Evolutionary conservation across 2,797 vertebrate species (phyloP), one percentile per base, ranked within the genome.

Genomic region (Darevskia nairensis): DNA sequence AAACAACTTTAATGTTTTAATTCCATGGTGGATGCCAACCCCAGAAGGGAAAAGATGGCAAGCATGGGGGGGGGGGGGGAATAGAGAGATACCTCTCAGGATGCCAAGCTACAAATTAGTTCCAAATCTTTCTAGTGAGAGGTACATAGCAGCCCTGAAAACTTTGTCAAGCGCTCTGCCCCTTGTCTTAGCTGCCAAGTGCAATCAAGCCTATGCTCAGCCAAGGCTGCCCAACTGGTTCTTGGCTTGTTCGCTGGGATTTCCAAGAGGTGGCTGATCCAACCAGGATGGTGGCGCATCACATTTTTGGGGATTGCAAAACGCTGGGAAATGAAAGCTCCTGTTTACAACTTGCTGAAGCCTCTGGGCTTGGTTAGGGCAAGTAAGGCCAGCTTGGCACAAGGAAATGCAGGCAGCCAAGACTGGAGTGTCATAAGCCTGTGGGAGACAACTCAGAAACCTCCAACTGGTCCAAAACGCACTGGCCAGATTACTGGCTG

Each of bases 1-100:
- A 66, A 29, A 68, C 4, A 23, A 44, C 64, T 44, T 27, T 59
- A 13, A 25, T 9, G 80, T 79, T 41, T 84, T n/a, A 44, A 78
- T 79, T 59, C 32, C 75, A 59, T 9, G 2, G 7, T 19, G 35
- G 76, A 8, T 13, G 44, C 72, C 74, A 84, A 21, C 46, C 77
- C 64, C 27, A 32, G 64, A 59, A 64, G 87, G 74, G 10, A 61
- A 41, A 59, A 88, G 80, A 69, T 83, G 72, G 86, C 44, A 41
- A n/a, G 2, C 3, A 13, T 41, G 11, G 4, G 50, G 15, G 80
- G 55, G 69, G n/a, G 17, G 32, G 29, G 3, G 3, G 21, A 27
- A 29, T 39, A 25, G 6, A 2, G 41, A 23, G 74, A 55, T 9
- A 1, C 44, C 35, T 13, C 39, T 10, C 1, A 1, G 25, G 19